Evolutionary conservation across 2,888 invertebrate species (phyloP).

Genomic region (Vannuccia rotundouncinata): DNA sequence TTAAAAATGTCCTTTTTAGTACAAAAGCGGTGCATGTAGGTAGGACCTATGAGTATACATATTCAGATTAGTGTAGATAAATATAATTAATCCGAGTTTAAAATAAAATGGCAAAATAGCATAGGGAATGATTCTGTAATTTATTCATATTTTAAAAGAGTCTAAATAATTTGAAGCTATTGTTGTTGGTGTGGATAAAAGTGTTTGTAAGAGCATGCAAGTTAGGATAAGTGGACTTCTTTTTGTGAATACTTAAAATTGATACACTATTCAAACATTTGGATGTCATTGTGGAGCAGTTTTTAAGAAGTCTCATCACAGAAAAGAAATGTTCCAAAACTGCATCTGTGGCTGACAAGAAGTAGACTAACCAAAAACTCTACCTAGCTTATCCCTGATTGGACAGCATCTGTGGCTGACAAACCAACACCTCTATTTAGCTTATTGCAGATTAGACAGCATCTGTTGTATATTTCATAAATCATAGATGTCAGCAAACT

Average conservation of each 20-base stretch:
- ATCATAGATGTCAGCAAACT: no score
- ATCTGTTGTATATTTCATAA: no score
- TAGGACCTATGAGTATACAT: neutral
- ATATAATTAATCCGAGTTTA: neutral
- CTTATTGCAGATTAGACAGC: no score
- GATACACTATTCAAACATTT: neutral
- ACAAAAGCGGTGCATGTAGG: neutral
- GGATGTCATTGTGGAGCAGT: no score
- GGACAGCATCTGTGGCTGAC: neutral
- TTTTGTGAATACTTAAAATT: neutral
- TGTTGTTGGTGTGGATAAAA: neutral
- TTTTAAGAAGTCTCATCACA: no score
- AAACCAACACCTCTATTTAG: no score
- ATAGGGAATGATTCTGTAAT: neutral
- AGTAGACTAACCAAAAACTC: no score
- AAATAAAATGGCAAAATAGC: neutral
- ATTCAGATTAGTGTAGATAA: neutral
- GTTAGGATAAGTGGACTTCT: neutral
- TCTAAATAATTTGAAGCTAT: neutral
- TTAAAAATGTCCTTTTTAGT: neutral
- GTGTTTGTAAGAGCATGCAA: constrained; percentile 3
- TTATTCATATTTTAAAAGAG: neutral
- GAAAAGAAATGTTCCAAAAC: no score
- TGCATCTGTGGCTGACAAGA: no score
- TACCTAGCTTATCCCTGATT: no score